Evolutionary conservation across 2,113 vertebrate species (phyloP), one percentile per base, ranked within the genome.

Genomic region (Halcyon senegalensis): DNA sequence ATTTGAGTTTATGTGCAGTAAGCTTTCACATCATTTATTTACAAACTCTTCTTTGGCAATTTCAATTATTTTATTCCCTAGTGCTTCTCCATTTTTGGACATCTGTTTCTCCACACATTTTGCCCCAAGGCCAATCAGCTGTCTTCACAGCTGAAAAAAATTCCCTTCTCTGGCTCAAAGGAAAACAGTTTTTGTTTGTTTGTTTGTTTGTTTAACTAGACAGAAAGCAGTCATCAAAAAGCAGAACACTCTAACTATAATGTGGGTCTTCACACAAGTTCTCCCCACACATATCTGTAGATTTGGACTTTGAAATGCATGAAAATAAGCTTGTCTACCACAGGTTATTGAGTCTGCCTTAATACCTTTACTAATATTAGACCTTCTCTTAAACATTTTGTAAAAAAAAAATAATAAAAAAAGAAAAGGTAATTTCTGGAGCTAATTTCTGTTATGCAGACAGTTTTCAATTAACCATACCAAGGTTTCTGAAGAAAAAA

Each of bases 111-210:
- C 70, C 59, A 69, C 50, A 66, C 51, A 63, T 67, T 82, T 60
- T 95, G 67, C 94, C 96, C 63, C 58, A 66, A 92, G 85, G 92
- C 90, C 87, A 66, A 95, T 72, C 93, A 97, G 88, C 90, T 95
- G 93, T 93, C 83, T 87, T 83, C 85, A 87, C 76, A 90, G 83
- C 86, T 94, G 88, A 97, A 89, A 78, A 79, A 93, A 95, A 96
- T 87, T 67, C 90, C 67, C 74, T 73, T 21, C 92, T 55, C 83
- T 51, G 41, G 76, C 79, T 88, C 84, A 84, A 83, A 90, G 48
- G 37, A 70, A 68, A 77, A 83, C 18, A 8, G 28, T 30, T 50
- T 43, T 55, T 72, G 39, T 37, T 73, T 87, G 51, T 35, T 73
- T 87, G 51, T 35, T 73, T 87, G 56, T 72, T 89, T 88, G 60